Evolutionary conservation across 2,888 invertebrate species (phyloP), one percentile per base, ranked within the genome.

Genomic region (Cheiracanthium punctorium): DNA sequence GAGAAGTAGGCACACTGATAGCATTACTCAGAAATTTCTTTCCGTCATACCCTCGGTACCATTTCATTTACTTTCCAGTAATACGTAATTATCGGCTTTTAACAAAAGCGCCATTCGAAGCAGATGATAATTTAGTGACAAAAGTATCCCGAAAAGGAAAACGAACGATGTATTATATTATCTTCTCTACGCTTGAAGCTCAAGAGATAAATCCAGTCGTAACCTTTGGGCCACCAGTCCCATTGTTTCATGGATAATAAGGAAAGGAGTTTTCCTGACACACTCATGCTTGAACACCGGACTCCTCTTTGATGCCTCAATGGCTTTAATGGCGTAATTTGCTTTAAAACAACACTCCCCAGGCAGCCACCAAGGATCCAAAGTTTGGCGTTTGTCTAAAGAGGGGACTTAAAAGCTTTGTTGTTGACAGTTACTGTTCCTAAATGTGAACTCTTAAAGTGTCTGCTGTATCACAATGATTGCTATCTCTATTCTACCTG

Each of bases 291-390:
- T 79, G 74, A 67, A 67, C 69, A 74, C 48, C 64, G 74, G 74
- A 74, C 74, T 74, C 73, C 74, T 79, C 73, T 85, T 70, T 80
- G 73, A 73, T 70, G 85, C 85, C 70, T 74, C 79, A 43, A 69
- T 80, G 85, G 29, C 67, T 74, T 85, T 85, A 85, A 85, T 85
- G 79, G 85, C 79, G 85, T 85, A 79, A 85, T 85, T 85, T 85
- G 79, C 85, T 79, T 85, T 85, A 85, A 79, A 85, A 85, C 85
- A 85, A 85, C 85, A 85, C 74, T 80, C 79, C 85, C 84, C 85
- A 52, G 84, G 84, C 84, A 73, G 76, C 71, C 71, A 43, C 67
- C 73, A 81, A 74, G 74, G 73, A 74, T 71, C 75, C 29, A 75
- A 29, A 74, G 85, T 24, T 74, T 80, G 79, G 74, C 85, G 80